These are phyloP conservation scores for Chesias legatella DNA, from an alignment of 2,888 invertebrate genomes.

Conservation along the genomic window DNA sequence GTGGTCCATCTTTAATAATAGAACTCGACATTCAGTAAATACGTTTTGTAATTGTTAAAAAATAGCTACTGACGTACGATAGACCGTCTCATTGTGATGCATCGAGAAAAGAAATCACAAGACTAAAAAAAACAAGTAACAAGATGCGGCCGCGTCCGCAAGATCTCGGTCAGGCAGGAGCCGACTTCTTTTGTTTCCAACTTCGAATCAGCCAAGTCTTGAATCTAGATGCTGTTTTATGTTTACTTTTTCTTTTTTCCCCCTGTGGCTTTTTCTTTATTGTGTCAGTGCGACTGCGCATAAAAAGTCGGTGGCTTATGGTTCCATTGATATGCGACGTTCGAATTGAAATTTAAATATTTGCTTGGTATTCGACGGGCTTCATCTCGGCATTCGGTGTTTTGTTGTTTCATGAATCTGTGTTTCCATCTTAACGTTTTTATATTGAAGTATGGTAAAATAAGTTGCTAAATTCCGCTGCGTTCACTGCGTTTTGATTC, in stretches of 20 bases:
- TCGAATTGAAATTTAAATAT: slow-evolving; percentile 81
- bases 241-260: slow-evolving; percentile 57
- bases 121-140: slow-evolving; percentile 56
- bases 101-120: slow-evolving; percentile 74
- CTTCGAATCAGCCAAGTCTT: slow-evolving; percentile 77
- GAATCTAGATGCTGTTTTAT: slow-evolving; percentile 78
- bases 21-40: background rate
- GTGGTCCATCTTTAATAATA: slow-evolving; percentile 3
- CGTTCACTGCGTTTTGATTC: slow-evolving; percentile 12
- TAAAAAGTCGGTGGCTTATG: slow-evolving; percentile 77
- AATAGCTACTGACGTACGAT: slow-evolving; percentile 70
- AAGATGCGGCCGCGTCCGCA: slow-evolving; percentile 72
- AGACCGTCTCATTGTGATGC: slow-evolving; percentile 75
- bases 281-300: slow-evolving; percentile 70
- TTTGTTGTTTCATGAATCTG: slow-evolving; percentile 60
- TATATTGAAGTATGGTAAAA: slow-evolving; percentile 46
- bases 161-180: slow-evolving; percentile 79
- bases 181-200: slow-evolving; percentile 77
- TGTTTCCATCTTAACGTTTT: slow-evolving; percentile 73
- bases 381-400: slow-evolving; percentile 57
- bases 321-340: slow-evolving; percentile 80
- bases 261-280: slow-evolving; percentile 74
- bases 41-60: slow-evolving; percentile 50
- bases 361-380: slow-evolving; percentile 71
- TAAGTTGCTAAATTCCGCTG: slow-evolving; percentile 20